Percentiles rank a stretch among this genome's conserved stretches.
These are phyloP conservation scores for Tadarida brasiliensis DNA, from an alignment of 2,797 vertebrate genomes.

Conservation along the genomic window DNA sequence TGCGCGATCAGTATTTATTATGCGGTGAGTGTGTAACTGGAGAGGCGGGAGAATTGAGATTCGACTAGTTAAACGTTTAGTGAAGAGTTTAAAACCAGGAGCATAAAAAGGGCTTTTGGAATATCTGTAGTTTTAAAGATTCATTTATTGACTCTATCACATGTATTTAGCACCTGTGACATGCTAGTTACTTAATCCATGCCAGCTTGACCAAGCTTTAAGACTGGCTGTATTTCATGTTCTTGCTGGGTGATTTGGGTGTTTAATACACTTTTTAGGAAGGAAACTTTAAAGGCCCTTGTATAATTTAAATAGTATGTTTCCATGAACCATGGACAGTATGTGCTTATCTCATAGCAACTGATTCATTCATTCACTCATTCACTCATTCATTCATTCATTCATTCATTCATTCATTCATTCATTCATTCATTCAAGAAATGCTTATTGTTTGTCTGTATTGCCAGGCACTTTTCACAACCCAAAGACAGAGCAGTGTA, in stretches of 20 bases:
- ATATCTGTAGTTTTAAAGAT: constrained; percentile 15
- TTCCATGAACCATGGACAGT: neutral
- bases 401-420: constrained; percentile 31
- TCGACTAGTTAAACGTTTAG: neutral
- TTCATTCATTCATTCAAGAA: constrained; percentile 10
- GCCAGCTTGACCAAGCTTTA: neutral
- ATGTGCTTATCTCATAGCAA: constrained; percentile 21
- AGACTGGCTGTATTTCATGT: neutral
- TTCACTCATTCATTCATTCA: constrained; percentile 36
- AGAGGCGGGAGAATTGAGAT: neutral
- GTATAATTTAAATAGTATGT: constrained; percentile 41
- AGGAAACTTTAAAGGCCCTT: constrained; percentile 24
- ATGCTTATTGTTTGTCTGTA: neutral
- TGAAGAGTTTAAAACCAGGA: constrained; percentile 45
- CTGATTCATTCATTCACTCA: constrained; percentile 39
- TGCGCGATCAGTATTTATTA: neutral
- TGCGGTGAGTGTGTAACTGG: neutral
- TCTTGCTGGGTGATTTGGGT: constrained; percentile 32
- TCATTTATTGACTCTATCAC: constrained; percentile 13
- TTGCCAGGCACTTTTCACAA: neutral
- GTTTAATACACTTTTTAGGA: constrained; percentile 29
- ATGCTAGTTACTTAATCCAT: constrained; percentile 28
- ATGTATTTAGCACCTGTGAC: constrained; percentile 5
- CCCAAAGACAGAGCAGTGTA: neutral
- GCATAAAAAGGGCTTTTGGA: neutral